phyloP scores from a whole-genome alignment of 2,113 vertebrate genomes.

The Ardeotis arabs region DNA sequence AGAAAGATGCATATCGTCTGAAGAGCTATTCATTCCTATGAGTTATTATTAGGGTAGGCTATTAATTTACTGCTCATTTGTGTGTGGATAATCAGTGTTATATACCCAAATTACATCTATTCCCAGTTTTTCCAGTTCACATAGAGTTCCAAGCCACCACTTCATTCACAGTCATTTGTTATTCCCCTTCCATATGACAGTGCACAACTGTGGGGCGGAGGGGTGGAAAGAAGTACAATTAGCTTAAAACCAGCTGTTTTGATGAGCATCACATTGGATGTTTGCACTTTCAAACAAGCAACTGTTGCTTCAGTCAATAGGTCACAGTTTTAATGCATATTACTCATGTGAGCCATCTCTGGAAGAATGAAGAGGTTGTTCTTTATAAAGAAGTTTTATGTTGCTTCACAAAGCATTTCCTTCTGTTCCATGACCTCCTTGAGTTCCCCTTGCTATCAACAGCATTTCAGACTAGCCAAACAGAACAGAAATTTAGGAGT shows the following conservation, averaged over 20 bases:
- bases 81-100: not conserved
- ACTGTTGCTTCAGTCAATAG: not conserved
- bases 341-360: not conserved
- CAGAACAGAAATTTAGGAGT: not conserved
- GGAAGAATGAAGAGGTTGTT: not conserved
- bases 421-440: not conserved
- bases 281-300: not conserved
- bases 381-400: not conserved
- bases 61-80: not conserved
- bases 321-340: not conserved
- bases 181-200: not conserved
- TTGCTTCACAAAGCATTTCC: not conserved
- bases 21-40: not conserved
- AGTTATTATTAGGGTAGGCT: not conserved
- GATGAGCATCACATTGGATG: not conserved
- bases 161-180: not conserved
- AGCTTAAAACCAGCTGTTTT: not conserved
- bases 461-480: not conserved
- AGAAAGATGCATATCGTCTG: not conserved
- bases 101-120: not conserved
- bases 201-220: not conserved
- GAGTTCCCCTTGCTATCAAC: not conserved
- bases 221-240: not conserved
- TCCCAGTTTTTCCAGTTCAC: constrained; percentile 22
- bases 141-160: not conserved